Base-by-base conservation (phyloP, 2,888 invertebrate genomes). In the Athalia cordata region DNA sequence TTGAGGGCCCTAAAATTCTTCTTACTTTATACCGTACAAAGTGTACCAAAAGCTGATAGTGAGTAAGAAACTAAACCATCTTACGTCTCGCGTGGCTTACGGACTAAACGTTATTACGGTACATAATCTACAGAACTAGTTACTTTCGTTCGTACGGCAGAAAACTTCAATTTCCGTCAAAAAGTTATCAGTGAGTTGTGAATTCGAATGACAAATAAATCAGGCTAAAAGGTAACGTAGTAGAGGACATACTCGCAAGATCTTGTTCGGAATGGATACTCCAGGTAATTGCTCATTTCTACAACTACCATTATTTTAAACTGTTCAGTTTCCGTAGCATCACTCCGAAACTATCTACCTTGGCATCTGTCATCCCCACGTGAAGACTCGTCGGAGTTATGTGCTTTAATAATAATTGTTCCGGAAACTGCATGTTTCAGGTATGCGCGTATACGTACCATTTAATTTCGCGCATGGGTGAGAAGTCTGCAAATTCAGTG, bases 401-500 rank as follows among this genome's bases (percentile, higher is more conserved):
- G 15, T 43, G 50, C 68, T 50, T 43, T 3, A 55, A 68, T 29
- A 29, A 29, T 29, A 29, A 29, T 29, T 29, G 29, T 29, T 29
- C 29, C 29, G 29, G 29, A 29, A 29, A 29, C 29, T 29, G 29
- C 29, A 29, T 29, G 29, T 29, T 29, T 29, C 29, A 29, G 29
- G 68, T 52, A 5, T 43, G 47, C 52, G 43, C 52, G 50, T 11
- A 55, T 43, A 52, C 29, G n/a, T 5, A 55, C 52, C 11, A 55
- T 68, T 68, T 55, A 11, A 68, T 68, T 68, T 55, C 29, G 4
- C 50, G 50, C 68, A 55, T 55, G 68, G 52, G 55, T 55, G 3
- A 55, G 68, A 47, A 52, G 68, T 68, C 68, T 52, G 4, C 29
- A 55, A 55, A 68, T 68, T 68, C 68, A 55, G 50, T 68, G 68